These are phyloP conservation scores for Setipinna tenuifilis DNA, from an alignment of 2,797 vertebrate species.

Conservation along the genomic window DNA sequence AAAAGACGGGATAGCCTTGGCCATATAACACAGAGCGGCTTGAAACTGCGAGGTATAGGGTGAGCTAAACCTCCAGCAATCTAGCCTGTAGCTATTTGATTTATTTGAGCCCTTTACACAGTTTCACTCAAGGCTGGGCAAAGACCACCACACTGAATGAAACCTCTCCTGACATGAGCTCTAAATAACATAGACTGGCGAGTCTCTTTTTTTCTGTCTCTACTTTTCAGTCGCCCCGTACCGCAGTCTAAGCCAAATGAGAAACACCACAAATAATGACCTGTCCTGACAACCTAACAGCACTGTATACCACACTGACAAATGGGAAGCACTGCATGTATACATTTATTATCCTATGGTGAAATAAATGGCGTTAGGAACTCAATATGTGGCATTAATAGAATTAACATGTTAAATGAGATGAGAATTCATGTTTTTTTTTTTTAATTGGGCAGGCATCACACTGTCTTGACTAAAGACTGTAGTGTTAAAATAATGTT, in stretches of 20 bases:
- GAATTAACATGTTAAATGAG: background rate
- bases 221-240: background rate
- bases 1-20: constrained; percentile 45
- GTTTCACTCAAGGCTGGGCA: constrained; percentile 45
- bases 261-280: background rate
- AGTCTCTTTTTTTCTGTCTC: background rate
- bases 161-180: constrained; percentile 29
- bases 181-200: constrained; percentile 41
- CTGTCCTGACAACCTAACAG: background rate
- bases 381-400: background rate
- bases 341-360: background rate
- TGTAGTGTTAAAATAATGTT: background rate
- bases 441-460: background rate
- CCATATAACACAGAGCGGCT: constrained; percentile 20
- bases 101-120: constrained; percentile 43
- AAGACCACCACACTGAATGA: constrained; percentile 21
- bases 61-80: background rate
- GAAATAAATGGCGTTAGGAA: background rate
- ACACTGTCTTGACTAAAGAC: background rate
- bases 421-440: background rate
- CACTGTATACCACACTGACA: background rate
- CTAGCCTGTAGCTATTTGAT: constrained; percentile 40
- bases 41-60: constrained; percentile 12
- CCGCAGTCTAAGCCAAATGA: background rate
- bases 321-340: background rate